A percentile compares a stretch with the other conserved stretches of the same genome.
phyloP scores from a whole-genome alignment of 2,888 invertebrate genomes.

The Lepidochitona cinerea region DNA sequence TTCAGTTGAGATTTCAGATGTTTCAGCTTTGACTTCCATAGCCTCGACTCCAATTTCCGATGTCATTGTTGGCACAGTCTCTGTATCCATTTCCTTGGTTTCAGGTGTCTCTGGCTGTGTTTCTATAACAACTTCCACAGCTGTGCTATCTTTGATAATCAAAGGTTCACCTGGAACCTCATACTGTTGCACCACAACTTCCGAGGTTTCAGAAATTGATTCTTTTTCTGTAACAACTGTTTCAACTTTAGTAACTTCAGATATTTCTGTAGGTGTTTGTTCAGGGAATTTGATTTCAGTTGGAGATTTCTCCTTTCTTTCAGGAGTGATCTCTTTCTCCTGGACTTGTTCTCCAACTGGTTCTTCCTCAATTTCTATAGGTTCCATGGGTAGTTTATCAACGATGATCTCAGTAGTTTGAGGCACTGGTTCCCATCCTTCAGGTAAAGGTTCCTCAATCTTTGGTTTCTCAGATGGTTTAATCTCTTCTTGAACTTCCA shows the following conservation, averaged over 20 bases:
- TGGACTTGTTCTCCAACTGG: neutral
- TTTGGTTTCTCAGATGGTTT: neutral
- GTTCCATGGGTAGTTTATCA: conserved; percentile 30
- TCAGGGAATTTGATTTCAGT: neutral
- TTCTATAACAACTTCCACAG: conserved; percentile 8
- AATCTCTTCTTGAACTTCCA: neutral
- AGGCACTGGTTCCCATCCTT: neutral
- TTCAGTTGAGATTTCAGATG: conserved; percentile 3
- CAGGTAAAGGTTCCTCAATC: neutral
- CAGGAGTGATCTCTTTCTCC: conserved; percentile 2
- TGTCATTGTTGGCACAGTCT: conserved; percentile 5
- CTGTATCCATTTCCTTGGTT: conserved; percentile 19
- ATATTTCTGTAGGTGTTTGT: neutral
- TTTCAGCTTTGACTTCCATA: neutral
- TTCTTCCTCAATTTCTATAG: neutral
- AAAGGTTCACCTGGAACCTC: conserved; percentile 20
- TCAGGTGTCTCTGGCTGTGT: conserved; percentile 36
- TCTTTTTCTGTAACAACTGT: neutral
- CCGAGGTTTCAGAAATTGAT: neutral
- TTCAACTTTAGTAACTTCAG: neutral
- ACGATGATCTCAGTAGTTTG: neutral
- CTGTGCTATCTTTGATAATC: neutral
- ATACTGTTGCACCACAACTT: neutral
- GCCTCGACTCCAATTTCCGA: neutral
- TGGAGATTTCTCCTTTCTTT: neutral